Evolutionary conservation across 92 coral and sea anemone species (phyloP).

Genomic region (Galaxea fascicularis): DNA sequence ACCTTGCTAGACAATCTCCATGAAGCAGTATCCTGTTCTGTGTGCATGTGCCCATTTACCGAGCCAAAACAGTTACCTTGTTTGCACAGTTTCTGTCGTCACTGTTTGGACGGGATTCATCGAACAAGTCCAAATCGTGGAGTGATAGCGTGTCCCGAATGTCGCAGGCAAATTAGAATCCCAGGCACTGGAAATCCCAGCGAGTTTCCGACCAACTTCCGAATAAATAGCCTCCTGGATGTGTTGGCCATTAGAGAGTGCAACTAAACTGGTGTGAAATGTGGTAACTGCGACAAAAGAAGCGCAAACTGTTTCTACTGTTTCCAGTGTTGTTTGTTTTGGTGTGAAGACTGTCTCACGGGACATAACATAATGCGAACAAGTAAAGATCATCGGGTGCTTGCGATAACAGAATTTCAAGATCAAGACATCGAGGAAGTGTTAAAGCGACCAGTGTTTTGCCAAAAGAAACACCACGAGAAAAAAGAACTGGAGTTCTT

Average conservation of each 20-base stretch:
- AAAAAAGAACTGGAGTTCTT: not conserved
- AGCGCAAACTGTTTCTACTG: constrained; percentile 16
- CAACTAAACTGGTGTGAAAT: not conserved
- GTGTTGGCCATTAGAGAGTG: constrained; percentile 2
- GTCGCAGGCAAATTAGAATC: not conserved
- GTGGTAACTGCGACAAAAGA: constrained; percentile 35
- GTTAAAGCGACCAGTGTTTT: constrained; percentile 26
- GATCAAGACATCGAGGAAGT: constrained; percentile 17
- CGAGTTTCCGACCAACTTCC: not conserved
- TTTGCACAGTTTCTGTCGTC: not conserved
- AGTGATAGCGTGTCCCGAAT: no score
- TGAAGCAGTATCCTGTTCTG: not conserved
- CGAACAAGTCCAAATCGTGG: not conserved
- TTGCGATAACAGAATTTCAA: constrained; percentile 33
- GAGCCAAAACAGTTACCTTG: not conserved
- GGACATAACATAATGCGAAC: not conserved
- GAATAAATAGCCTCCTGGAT: not conserved
- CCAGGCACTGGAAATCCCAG: not conserved
- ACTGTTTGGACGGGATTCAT: not conserved
- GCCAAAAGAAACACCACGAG: not conserved
- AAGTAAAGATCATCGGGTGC: not conserved
- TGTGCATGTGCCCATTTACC: not conserved
- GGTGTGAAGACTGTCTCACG: constrained; percentile 12
- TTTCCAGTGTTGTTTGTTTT: constrained; percentile 13
- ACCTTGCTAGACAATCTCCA: not conserved